Evolutionary conservation across 2,888 invertebrate genomes (phyloP).

Genomic region (Polyploca ridens): DNA sequence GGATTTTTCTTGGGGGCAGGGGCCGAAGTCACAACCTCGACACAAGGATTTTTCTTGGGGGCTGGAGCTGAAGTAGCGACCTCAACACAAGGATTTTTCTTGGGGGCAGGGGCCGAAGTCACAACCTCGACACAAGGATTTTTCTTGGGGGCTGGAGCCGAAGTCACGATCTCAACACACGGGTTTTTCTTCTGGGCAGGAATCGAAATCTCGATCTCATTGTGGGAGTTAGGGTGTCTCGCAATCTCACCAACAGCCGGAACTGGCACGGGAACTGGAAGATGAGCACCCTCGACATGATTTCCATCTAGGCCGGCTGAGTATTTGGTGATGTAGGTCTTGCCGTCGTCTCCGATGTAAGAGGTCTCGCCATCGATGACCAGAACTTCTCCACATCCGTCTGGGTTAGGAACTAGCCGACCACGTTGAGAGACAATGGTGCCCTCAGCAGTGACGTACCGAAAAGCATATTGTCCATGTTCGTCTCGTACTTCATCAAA

Average conservation of each 20-base stretch:
- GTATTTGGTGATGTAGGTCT: slow-evolving; percentile 63
- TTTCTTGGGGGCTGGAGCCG: neutral
- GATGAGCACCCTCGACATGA: slow-evolving; percentile 52
- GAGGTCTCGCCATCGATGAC: slow-evolving; percentile 59
- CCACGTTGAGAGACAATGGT: slow-evolving; percentile 58
- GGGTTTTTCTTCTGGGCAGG: neutral
- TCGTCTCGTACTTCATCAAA: slow-evolving; percentile 59
- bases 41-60: neutral
- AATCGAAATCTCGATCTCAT: neutral
- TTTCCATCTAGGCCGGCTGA: slow-evolving; percentile 57
- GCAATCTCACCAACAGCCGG: neutral
- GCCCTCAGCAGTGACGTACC: slow-evolving; percentile 63
- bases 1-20: neutral
- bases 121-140: neutral
- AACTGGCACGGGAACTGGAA: slow-evolving; percentile 41
- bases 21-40: neutral
- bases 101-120: neutral
- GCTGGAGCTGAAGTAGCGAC: neutral
- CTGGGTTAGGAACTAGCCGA: slow-evolving; percentile 51
- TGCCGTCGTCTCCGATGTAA: slow-evolving; percentile 61
- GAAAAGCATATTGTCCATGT: slow-evolving; percentile 57
- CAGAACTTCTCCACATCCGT: slow-evolving; percentile 50
- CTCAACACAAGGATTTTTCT: neutral
- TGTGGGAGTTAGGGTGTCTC: neutral
- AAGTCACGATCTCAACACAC: neutral